Conservation (phyloP, 2,113 vertebrate species). For the Suricata suricatta region DNA sequence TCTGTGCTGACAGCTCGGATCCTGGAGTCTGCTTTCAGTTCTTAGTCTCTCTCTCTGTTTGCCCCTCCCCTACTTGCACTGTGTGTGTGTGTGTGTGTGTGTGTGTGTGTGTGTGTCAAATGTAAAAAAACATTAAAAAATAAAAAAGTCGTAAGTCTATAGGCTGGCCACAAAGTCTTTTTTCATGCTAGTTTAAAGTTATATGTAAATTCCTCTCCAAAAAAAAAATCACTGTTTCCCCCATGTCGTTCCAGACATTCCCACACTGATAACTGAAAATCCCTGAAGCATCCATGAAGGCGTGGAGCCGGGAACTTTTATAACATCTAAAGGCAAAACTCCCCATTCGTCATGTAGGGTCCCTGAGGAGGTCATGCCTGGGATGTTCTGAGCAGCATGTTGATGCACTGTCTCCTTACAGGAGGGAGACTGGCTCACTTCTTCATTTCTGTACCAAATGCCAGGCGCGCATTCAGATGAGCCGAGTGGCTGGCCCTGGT, state of each 20-base stretch:
- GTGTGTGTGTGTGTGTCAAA: too few species aligned
- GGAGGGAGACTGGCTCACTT: background rate
- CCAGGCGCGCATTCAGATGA: background rate
- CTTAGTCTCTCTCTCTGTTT: too few species aligned
- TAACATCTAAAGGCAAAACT: background rate
- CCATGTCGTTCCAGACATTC: background rate
- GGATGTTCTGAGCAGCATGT: background rate
- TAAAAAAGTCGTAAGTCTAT: background rate
- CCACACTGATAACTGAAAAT: background rate
- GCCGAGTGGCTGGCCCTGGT: background rate
- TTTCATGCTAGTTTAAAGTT: background rate
- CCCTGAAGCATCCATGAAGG: background rate
- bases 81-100: too few species aligned
- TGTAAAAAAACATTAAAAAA: too few species aligned
- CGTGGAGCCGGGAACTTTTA: background rate
- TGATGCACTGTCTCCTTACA: background rate
- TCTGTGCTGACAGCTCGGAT: too few species aligned
- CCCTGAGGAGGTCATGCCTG: background rate
- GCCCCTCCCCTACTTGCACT: too few species aligned
- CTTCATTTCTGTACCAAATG: background rate
- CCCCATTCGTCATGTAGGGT: background rate
- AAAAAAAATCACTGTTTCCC: background rate
- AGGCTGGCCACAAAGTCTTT: background rate
- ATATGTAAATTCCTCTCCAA: background rate
- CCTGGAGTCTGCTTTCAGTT: too few species aligned